These are phyloP conservation scores for Malacosoma neustria DNA, from an alignment of 2,888 invertebrate genomes.

Conservation along the genomic window DNA sequence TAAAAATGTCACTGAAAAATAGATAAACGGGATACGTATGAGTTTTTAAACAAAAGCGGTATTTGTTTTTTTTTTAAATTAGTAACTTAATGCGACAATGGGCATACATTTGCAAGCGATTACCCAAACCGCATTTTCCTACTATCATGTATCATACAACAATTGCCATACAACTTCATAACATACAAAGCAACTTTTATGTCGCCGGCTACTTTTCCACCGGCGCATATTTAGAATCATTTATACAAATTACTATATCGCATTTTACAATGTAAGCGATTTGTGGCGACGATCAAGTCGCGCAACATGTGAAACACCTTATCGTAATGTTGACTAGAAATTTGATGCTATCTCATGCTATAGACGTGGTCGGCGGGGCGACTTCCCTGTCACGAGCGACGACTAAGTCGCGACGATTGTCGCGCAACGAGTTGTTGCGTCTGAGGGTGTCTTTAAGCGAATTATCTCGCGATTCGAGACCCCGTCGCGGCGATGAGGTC, in stretches of 20 bases:
- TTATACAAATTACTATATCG: background rate
- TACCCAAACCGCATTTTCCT: background rate
- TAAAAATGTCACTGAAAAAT: too few relatives aligned
- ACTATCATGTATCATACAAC: background rate
- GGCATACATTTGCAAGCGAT: background rate
- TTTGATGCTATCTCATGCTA: constrained; percentile 37
- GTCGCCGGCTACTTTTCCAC: background rate
- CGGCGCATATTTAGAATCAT: background rate
- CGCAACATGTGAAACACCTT: background rate
- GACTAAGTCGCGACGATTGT: constrained; percentile 39
- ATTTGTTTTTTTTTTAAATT: too few relatives aligned
- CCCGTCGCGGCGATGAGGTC: constrained; percentile 47
- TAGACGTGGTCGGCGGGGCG: constrained; percentile 39
- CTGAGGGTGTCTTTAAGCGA: constrained; percentile 53
- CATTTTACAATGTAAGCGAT: background rate
- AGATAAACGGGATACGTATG: too few relatives aligned
- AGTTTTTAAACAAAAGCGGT: too few relatives aligned
- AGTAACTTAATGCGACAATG: background rate
- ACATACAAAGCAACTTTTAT: background rate
- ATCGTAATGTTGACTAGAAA: background rate
- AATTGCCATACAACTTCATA: background rate
- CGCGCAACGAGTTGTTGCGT: constrained; percentile 57
- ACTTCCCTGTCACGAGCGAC: constrained; percentile 26
- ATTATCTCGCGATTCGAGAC: constrained; percentile 46
- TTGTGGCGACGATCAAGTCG: background rate